Conservation (phyloP, 2,113 vertebrate species). For the Amphiprion ocellaris region DNA sequence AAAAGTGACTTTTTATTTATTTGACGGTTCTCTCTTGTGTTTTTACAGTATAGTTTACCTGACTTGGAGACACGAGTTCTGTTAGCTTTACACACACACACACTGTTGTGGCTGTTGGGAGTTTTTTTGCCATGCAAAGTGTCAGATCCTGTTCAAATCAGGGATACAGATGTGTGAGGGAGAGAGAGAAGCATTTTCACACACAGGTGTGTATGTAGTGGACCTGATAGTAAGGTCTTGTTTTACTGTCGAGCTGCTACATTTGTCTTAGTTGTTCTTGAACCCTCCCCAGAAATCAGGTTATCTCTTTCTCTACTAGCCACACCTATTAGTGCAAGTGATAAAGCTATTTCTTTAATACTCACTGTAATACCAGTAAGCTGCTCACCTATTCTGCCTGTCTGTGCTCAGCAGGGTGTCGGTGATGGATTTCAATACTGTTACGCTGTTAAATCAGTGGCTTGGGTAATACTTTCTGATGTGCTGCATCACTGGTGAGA, state of each 20-base stretch:
- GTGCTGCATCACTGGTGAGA: no score
- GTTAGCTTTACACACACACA: no score
- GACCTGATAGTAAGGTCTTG: conserved; percentile 68
- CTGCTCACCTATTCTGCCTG: conserved; percentile 14
- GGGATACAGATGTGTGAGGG: not conserved
- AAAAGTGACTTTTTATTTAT: conserved; percentile 83
- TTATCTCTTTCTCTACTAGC: conserved; percentile 32
- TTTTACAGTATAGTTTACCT: not conserved
- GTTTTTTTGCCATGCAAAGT: not conserved
- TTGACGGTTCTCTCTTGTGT: conserved; percentile 30
- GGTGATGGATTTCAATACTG: not conserved
- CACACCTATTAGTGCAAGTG: conserved; percentile 68
- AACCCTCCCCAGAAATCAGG: conserved; percentile 72
- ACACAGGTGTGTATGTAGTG: not conserved
- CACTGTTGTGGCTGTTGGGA: not conserved
- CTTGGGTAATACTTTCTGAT: no score
- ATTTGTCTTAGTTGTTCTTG: conserved; percentile 70
- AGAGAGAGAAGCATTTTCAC: not conserved
- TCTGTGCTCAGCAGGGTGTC: no score
- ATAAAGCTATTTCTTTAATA: conserved; percentile 65
- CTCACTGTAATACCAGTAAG: conserved; percentile 57
- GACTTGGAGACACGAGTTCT: no score
- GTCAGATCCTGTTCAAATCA: not conserved
- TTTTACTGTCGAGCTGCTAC: conserved; percentile 40
- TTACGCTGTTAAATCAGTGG: no score